phyloP scores from a whole-genome alignment of 1,140 invertebrate genomes.

The Formica exsecta region DNA sequence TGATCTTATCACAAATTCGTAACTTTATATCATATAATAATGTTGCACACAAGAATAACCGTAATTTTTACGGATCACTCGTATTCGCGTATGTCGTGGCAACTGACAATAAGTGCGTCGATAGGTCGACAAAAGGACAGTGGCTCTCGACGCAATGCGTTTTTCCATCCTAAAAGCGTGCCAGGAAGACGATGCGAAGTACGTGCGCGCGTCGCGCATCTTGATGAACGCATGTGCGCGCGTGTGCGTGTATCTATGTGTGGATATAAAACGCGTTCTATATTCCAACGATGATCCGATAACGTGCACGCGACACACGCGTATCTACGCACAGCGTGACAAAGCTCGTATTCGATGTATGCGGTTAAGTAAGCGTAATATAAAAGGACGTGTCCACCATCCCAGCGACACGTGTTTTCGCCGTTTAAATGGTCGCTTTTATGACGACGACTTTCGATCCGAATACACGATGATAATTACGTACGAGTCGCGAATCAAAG shows the following conservation, averaged over 20 bases:
- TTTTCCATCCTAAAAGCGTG: constrained; percentile 18
- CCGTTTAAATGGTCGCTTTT: constrained; percentile 52
- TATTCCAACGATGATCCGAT: constrained; percentile 17
- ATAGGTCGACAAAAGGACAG: neutral
- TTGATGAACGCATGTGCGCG: no score
- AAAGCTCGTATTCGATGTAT: constrained; percentile 7
- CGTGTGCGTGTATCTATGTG: neutral
- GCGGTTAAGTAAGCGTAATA: constrained; percentile 45
- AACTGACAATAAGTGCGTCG: neutral
- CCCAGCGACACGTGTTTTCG: constrained; percentile 45
- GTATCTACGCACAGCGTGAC: constrained; percentile 26
- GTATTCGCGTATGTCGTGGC: neutral
- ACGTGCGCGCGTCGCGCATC: neutral
- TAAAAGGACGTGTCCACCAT: constrained; percentile 33
- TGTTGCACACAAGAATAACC: neutral
- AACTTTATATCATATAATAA: neutral
- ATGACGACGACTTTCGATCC: constrained; percentile 17
- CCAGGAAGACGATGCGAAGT: constrained; percentile 17
- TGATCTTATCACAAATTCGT: neutral
- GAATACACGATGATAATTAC: no score
- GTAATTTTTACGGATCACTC: constrained; percentile 1
- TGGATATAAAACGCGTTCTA: constrained; percentile 19
- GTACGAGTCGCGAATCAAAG: neutral
- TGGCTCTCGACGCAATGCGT: neutral
- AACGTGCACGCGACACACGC: constrained; percentile 32